Evolutionary conservation across 2,113 vertebrate species (phyloP).

Genomic region (Oncorhynchus gorbuscha): DNA sequence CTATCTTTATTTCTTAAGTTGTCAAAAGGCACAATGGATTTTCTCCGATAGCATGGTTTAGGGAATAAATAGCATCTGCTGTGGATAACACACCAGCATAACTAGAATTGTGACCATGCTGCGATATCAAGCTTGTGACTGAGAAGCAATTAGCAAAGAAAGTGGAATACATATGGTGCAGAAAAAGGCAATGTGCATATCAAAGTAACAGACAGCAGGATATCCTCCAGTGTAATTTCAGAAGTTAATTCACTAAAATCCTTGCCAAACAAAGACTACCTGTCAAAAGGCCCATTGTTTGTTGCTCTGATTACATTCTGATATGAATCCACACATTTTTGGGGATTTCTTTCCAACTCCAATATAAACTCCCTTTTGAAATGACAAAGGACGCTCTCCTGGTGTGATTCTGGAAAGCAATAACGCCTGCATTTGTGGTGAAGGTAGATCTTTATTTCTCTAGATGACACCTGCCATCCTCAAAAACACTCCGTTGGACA

Average conservation of each 20-base stretch:
- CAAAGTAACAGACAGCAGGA: not conserved
- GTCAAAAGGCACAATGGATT: not conserved
- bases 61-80: not conserved
- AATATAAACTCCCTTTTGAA: constrained; percentile 7
- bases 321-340: not conserved
- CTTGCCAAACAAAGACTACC: not conserved
- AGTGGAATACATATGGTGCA: not conserved
- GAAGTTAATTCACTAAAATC: not conserved
- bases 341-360: not conserved
- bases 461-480: constrained; percentile 8
- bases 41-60: not conserved
- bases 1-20: not conserved
- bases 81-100: not conserved
- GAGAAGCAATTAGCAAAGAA: not conserved
- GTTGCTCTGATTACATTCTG: not conserved
- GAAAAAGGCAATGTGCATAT: not conserved
- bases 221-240: not conserved
- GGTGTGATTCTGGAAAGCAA: constrained; percentile 45
- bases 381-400: constrained; percentile 20
- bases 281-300: not conserved
- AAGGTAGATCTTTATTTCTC: constrained; percentile 19
- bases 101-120: not conserved
- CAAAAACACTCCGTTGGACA: too few relatives aligned
- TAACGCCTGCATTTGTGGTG: constrained; percentile 38
- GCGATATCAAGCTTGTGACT: not conserved